A percentile compares a stretch with the other conserved stretches of the same genome.
Evolutionary conservation across 1,140 invertebrate species (phyloP).

Genomic region (Wiebesia pumilae): DNA sequence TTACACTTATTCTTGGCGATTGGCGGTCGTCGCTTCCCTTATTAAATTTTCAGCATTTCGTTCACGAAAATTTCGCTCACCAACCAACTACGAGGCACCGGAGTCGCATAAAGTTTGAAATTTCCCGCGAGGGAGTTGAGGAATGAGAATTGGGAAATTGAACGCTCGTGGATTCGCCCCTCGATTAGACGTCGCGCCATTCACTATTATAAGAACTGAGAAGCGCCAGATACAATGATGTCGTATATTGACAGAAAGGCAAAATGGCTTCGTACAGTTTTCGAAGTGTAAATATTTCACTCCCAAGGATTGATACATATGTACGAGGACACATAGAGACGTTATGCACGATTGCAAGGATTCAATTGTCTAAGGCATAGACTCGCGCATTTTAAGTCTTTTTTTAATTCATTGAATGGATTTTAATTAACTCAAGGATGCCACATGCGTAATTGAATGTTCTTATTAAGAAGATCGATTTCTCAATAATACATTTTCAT

Average conservation of each 20-base stretch:
- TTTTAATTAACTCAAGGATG: too few species aligned
- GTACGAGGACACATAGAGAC: background rate
- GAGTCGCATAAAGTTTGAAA: background rate
- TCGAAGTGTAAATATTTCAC: background rate
- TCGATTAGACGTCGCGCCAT: background rate
- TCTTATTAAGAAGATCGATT: too few species aligned
- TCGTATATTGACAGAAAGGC: background rate
- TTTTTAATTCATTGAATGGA: too few species aligned
- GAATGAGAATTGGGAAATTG: background rate
- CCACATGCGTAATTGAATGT: too few species aligned
- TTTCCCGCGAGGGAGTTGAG: conserved; percentile 28
- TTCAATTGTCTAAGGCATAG: too few species aligned
- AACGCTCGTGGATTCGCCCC: background rate
- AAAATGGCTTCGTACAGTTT: background rate
- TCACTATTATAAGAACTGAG: conserved; percentile 5
- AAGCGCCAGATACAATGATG: background rate
- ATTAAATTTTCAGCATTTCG: background rate
- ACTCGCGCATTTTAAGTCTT: too few species aligned
- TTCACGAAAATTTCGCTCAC: too few species aligned
- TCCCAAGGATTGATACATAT: background rate
- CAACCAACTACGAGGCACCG: background rate
- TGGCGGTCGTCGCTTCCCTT: background rate
- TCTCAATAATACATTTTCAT: too few species aligned
- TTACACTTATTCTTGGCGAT: background rate
- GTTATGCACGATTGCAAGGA: background rate